Conservation (phyloP, 1,140 invertebrate species). For the Drosophila auraria region DNA sequence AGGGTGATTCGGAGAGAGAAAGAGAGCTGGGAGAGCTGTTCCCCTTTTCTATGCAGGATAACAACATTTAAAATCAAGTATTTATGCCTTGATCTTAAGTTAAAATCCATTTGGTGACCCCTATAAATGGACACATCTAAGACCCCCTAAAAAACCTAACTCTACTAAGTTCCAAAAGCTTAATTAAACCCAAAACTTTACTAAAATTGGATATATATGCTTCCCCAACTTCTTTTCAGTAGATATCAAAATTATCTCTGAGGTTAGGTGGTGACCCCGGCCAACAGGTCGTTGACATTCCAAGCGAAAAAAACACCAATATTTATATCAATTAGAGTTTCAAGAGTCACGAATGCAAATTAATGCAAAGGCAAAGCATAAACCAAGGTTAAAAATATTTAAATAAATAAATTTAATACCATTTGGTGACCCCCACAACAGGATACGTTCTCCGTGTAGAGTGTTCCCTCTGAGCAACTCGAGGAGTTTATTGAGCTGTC, state of each 20-base stretch:
- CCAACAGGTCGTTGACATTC: constrained; percentile 32
- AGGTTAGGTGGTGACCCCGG: neutral
- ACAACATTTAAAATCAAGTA: no score
- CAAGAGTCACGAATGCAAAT: constrained; percentile 18
- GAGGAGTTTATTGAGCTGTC: constrained; percentile 29
- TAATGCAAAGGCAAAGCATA: neutral
- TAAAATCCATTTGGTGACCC: no score
- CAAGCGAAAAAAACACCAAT: neutral
- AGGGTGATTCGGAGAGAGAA: neutral
- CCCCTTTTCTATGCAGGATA: no score
- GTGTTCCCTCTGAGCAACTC: neutral
- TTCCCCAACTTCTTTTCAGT: no score
- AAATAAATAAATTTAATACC: neutral
- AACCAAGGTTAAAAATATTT: constrained; percentile 6
- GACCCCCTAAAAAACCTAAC: no score
- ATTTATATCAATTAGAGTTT: neutral
- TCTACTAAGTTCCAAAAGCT: neutral
- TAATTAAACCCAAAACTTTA: neutral
- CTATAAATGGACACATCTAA: no score
- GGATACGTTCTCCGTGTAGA: neutral
- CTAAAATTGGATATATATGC: neutral
- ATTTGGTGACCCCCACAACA: constrained; percentile 10
- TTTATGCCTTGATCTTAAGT: no score
- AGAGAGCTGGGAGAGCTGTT: no score
- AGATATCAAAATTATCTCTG: neutral